Percentiles rank a stretch among this genome's conserved stretches.
These are phyloP conservation scores for Clarias pachynema DNA, from an alignment of 2,797 vertebrate genomes.

Conservation along the genomic window DNA sequence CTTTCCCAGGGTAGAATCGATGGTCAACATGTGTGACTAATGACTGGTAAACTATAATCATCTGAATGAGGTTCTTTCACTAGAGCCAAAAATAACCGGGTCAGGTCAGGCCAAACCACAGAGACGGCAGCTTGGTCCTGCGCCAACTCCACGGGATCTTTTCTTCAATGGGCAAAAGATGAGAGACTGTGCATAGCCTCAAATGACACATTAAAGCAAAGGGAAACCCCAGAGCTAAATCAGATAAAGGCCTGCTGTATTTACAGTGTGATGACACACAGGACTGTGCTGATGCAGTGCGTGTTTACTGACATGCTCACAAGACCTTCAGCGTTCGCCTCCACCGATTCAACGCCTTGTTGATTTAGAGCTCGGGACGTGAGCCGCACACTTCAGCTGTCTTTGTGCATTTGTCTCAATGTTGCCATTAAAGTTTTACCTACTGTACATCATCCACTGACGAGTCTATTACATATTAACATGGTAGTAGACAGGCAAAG, in stretches of 20 bases:
- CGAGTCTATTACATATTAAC: neutral
- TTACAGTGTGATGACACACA: slow-evolving; percentile 26
- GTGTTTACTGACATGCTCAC: slow-evolving; percentile 10
- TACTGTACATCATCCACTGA: neutral
- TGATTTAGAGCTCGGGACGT: neutral
- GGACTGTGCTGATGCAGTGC: slow-evolving; percentile 8
- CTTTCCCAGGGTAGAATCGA: slow-evolving; percentile 57
- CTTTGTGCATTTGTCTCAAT: neutral
- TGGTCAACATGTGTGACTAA: slow-evolving; percentile 59
- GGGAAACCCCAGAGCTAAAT: slow-evolving; percentile 10
- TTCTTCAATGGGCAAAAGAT: slow-evolving; percentile 27
- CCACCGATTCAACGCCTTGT: neutral
- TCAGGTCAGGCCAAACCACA: slow-evolving; percentile 57
- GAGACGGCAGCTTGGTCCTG: slow-evolving; percentile 47
- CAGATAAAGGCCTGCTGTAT: slow-evolving; percentile 43
- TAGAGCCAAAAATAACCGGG: slow-evolving; percentile 57
- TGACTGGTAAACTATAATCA: slow-evolving; percentile 63
- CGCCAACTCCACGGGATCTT: slow-evolving; percentile 27
- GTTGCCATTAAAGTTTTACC: neutral
- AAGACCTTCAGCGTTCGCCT: neutral
- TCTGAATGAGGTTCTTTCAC: slow-evolving; percentile 60
- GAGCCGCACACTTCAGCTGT: neutral
- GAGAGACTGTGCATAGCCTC: slow-evolving; percentile 3
- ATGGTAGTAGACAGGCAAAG: neutral
- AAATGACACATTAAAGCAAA: slow-evolving; percentile 39